Percentiles rank a stretch among this genome's conserved stretches.
Evolutionary conservation across 2,113 vertebrate genomes (phyloP).

Genomic region (Abramis brama): DNA sequence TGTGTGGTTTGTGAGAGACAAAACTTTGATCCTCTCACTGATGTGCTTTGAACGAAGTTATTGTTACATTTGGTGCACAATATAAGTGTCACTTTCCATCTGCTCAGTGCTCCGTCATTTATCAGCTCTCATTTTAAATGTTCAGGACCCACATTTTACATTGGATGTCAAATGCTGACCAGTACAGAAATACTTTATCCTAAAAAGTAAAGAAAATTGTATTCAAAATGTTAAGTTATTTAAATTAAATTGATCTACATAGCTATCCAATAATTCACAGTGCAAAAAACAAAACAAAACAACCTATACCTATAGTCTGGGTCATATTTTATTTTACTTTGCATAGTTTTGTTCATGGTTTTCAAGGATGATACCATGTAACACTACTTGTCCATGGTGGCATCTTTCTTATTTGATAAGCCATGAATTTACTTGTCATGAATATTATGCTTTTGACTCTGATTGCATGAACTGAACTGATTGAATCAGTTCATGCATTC

Average conservation of each 20-base stretch:
- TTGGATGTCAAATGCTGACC: background rate
- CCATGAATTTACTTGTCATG: background rate
- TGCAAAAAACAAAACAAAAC: background rate
- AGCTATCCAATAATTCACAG: background rate
- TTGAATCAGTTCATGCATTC: background rate
- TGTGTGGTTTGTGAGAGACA: constrained; percentile 18
- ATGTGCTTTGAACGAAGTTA: constrained; percentile 40
- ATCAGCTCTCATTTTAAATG: constrained; percentile 21
- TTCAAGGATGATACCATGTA: too few relatives aligned
- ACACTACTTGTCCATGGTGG: background rate
- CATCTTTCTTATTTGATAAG: background rate
- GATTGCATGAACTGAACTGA: background rate
- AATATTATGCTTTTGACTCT: background rate
- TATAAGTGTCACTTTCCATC: constrained; percentile 7
- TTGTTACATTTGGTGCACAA: background rate
- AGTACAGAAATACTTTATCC: too few relatives aligned
- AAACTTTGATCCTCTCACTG: constrained; percentile 35
- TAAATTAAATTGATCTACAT: too few relatives aligned
- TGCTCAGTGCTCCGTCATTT: background rate
- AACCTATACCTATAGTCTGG: background rate
- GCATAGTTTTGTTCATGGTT: too few relatives aligned
- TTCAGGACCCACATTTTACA: background rate
- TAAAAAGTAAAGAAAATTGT: too few relatives aligned
- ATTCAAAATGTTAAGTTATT: too few relatives aligned
- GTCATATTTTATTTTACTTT: too few relatives aligned